Conservation (phyloP, 1,140 invertebrate genomes). For the Lepidurus apus region DNA sequence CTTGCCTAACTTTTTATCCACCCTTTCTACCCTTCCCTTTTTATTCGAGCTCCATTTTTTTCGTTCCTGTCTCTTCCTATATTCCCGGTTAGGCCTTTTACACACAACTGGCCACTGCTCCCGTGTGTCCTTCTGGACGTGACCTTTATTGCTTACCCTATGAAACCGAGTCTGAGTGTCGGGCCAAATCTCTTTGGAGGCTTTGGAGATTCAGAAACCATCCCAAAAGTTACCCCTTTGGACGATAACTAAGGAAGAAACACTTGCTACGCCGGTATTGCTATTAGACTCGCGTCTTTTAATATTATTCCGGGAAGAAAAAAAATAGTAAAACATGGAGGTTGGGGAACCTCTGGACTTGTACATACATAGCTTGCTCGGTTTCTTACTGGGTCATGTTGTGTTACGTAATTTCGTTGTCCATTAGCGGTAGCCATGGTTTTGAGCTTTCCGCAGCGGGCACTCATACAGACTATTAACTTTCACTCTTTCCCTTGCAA, state of each 20-base stretch:
- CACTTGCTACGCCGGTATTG: background rate
- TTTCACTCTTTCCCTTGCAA: constrained; percentile 1
- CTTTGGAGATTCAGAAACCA: background rate
- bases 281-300: background rate
- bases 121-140: background rate
- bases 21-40: background rate
- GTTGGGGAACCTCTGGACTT: background rate
- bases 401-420: background rate
- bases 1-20: constrained; percentile 22
- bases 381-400: background rate
- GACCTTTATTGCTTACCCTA: background rate
- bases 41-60: background rate
- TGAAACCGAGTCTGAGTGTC: constrained; percentile 7
- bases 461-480: background rate
- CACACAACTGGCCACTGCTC: constrained; percentile 1
- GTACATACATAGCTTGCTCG: background rate
- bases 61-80: background rate
- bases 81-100: background rate
- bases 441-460: background rate
- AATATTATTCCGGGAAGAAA: background rate
- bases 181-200: background rate
- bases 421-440: background rate
- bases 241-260: background rate
- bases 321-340: background rate
- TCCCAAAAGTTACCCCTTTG: background rate